Percentiles rank a stretch among this genome's conserved stretches.
phyloP scores from a whole-genome alignment of 2,888 invertebrate genomes.

The Odiellus spinosus region DNA sequence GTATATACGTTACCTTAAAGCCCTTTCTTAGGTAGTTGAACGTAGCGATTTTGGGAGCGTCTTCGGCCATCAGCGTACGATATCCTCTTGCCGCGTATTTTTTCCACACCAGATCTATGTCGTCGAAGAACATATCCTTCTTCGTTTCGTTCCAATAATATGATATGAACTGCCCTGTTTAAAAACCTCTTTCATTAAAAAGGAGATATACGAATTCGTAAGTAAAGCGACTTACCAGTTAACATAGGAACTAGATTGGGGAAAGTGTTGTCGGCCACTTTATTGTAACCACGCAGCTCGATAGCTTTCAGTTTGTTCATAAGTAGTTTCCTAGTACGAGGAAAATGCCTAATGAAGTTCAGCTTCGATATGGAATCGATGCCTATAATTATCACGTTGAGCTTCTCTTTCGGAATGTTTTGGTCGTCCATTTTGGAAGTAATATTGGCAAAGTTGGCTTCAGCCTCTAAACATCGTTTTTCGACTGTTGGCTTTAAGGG shows the following conservation, averaged over 20 bases:
- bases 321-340: slow-evolving; percentile 49
- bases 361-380: slow-evolving; percentile 70
- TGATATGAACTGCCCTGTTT: slow-evolving; percentile 17
- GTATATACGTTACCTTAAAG: slow-evolving; percentile 23
- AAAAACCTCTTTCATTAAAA: too few relatives aligned
- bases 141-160: slow-evolving; percentile 17
- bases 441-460: too few relatives aligned
- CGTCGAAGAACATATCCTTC: slow-evolving; percentile 22
- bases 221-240: slow-evolving; percentile 20
- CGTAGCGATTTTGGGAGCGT: slow-evolving; percentile 26
- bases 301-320: slow-evolving; percentile 47
- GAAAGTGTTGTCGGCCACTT: slow-evolving; percentile 35
- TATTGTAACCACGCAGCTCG: slow-evolving; percentile 51
- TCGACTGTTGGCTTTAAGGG: slow-evolving; percentile 14
- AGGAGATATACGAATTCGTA: too few relatives aligned
- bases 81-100: slow-evolving; percentile 24
- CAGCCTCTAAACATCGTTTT: slow-evolving; percentile 1
- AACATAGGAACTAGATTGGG: slow-evolving; percentile 27
- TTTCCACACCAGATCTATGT: slow-evolving; percentile 28
- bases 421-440: slow-evolving; percentile 2
- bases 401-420: slow-evolving; percentile 17
- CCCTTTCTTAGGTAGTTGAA: slow-evolving; percentile 29
- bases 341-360: slow-evolving; percentile 58
- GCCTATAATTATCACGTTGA: slow-evolving; percentile 60
- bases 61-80: slow-evolving; percentile 28